Evolutionary conservation across 2,888 invertebrate genomes (phyloP), one percentile per base, ranked within the genome.

Genomic region (Hemicrepidius hirtus): DNA sequence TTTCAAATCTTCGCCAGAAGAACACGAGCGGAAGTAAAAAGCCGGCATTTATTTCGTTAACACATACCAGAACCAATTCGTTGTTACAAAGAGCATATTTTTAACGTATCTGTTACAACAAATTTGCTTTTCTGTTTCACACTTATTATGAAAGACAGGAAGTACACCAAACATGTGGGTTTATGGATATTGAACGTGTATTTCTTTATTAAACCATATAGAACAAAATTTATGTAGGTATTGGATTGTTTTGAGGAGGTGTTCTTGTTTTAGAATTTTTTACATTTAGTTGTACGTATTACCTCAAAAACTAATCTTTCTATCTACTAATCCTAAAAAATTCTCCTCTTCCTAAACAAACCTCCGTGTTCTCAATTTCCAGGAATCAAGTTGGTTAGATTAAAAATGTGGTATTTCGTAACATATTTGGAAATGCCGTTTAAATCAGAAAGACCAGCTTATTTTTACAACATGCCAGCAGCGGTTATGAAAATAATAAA

Each of bases 71-170:
- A 68, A 62, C 55, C 35, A 18, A 63, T 55, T n/a, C 40, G 16
- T 63, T 12, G 21, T 64, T 12, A 53, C 35, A 69, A 68, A 68
- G 44, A 44, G 28, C 35, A 37, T 5, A 41, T 21, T 28, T 55
- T 69, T 55, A 41, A 63, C 41, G 32, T 63, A 35, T 35, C 44
- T 69, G 1, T 12, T 12, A 69, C 37, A 37, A 65, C 71, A 68
- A 68, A 72, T 72, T 64, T 72, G 41, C 68, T 73, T 73, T 73
- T 65, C 50, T 55, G 65, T 62, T 73, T 73, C 41, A 59, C 73
- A 73, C 73, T 64, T 57, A 67, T 46, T 69, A 69, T 69, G n/a
- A 59, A 60, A 57, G 32, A 73, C 68, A 73, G 73, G 73, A 73
- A 59, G 73, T 53, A 28, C 53, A 53, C 20, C 10, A 46, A 46